Evolutionary conservation across 1,140 invertebrate species (phyloP).

Genomic region (Scaptomyza graminum): DNA sequence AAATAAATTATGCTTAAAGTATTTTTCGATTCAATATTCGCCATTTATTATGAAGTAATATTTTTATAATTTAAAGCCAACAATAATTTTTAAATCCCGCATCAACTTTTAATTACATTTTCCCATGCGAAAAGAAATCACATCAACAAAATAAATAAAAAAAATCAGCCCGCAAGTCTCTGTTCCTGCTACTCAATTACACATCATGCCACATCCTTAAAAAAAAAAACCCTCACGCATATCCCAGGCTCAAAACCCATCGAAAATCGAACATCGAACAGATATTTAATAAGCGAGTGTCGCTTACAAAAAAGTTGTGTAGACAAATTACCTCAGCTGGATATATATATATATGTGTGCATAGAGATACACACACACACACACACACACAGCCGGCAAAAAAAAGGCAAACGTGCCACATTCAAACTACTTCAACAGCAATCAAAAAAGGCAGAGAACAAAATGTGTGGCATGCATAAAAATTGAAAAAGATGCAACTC

Average conservation of each 20-base stretch:
- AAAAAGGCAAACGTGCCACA: conserved; percentile 68
- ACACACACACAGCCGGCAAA: conserved; percentile 3
- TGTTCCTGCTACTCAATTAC: conserved; percentile 50
- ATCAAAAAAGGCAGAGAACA: conserved; percentile 28
- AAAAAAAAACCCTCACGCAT: conserved; percentile 44
- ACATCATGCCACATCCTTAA: conserved; percentile 27
- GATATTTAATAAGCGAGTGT: conserved; percentile 61
- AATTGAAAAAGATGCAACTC: conserved; percentile 76
- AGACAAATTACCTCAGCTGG: conserved; percentile 69
- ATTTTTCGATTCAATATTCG: no score
- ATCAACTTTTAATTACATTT: background rate
- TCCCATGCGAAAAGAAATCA: background rate
- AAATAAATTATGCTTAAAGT: no score
- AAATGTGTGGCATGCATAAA: conserved; percentile 73
- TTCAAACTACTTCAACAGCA: conserved; percentile 70
- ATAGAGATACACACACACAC: background rate
- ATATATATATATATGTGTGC: background rate
- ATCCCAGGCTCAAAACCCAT: conserved; percentile 33
- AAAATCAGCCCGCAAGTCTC: conserved; percentile 25
- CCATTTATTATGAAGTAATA: no score
- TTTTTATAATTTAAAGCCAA: no score
- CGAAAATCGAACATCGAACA: background rate
- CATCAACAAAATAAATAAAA: background rate
- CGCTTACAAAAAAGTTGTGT: conserved; percentile 53
- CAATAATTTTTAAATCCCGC: no score